These are phyloP conservation scores for Chrysogorgia sp. DNA, from an alignment of 92 coral and sea anemone genomes.

Conservation along the genomic window DNA sequence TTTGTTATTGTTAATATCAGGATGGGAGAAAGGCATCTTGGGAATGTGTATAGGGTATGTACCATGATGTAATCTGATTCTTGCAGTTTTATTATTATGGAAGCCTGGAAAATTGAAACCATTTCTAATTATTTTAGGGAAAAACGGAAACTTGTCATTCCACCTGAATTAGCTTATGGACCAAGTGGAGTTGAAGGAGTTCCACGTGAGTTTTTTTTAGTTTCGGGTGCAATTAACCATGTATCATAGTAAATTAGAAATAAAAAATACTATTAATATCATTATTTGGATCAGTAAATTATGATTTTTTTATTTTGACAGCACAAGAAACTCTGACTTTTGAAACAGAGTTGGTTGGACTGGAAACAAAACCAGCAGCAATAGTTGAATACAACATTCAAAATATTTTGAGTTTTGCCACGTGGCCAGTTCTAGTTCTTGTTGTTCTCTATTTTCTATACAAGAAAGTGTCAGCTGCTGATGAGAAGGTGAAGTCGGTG, in stretches of 20 bases:
- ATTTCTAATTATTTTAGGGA: constrained; percentile 59
- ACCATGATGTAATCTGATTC: too few species aligned
- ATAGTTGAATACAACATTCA: not conserved
- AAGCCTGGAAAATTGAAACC: not conserved
- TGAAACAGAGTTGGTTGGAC: constrained; percentile 75
- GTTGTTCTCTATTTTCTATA: constrained; percentile 4
- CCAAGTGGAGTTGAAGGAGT: constrained; percentile 75
- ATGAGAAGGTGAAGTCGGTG: constrained; percentile 1
- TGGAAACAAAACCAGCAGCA: constrained; percentile 67
- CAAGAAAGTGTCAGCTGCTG: constrained; percentile 20
- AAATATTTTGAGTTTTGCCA: constrained; percentile 1
- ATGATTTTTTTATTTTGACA: constrained; percentile 31
- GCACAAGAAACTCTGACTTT: constrained; percentile 83
- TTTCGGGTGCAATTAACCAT: not conserved
- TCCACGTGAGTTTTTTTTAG: constrained; percentile 72
- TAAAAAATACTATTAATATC: not conserved
- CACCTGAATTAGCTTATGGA: constrained; percentile 94
- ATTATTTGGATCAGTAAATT: not conserved
- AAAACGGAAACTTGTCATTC: constrained; percentile 86
- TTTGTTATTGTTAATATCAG: constrained; percentile 43
- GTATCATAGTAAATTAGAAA: too few species aligned
- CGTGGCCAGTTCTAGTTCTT: constrained; percentile 18
- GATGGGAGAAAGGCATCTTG: constrained; percentile 95
- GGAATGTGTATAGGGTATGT: constrained; percentile 98
- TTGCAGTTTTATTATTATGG: not conserved